Conservation (phyloP, 2,113 vertebrate species). For the Nematolebias whitei region DNA sequence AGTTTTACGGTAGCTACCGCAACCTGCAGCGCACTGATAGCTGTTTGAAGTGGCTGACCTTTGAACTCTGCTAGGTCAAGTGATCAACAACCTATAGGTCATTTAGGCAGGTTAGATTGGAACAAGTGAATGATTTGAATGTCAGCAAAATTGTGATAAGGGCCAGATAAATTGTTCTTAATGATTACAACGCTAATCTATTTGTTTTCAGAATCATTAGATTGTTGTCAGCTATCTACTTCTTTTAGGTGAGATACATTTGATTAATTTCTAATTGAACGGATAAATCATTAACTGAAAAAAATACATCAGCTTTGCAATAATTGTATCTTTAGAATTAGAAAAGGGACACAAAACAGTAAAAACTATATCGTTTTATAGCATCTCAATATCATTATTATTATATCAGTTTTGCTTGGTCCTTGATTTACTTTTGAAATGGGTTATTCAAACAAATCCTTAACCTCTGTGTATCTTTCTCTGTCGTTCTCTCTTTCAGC, state of each 20-base stretch:
- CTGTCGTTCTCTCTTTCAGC: constrained; percentile 46
- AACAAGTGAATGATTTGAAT: constrained; percentile 62
- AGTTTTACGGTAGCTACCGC: constrained; percentile 59
- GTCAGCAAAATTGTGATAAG: constrained; percentile 33
- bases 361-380: no score
- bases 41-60: constrained; percentile 69
- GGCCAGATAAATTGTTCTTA: constrained; percentile 65
- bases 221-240: constrained; percentile 64
- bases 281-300: constrained; percentile 33
- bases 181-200: constrained; percentile 67
- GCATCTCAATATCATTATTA: no score
- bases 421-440: no score
- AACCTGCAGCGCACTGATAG: constrained; percentile 78
- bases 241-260: constrained; percentile 54
- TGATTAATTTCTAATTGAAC: constrained; percentile 52
- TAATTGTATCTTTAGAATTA: no score
- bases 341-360: no score
- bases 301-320: neutral
- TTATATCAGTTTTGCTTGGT: no score
- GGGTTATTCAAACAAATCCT: constrained; percentile 17
- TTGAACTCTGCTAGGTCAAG: constrained; percentile 68
- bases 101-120: constrained; percentile 70
- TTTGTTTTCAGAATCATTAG: constrained; percentile 72
- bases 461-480: constrained; percentile 20
- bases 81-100: constrained; percentile 63